Base-by-base conservation (phyloP, 2,797 vertebrate species). In the Pampus argenteus region DNA sequence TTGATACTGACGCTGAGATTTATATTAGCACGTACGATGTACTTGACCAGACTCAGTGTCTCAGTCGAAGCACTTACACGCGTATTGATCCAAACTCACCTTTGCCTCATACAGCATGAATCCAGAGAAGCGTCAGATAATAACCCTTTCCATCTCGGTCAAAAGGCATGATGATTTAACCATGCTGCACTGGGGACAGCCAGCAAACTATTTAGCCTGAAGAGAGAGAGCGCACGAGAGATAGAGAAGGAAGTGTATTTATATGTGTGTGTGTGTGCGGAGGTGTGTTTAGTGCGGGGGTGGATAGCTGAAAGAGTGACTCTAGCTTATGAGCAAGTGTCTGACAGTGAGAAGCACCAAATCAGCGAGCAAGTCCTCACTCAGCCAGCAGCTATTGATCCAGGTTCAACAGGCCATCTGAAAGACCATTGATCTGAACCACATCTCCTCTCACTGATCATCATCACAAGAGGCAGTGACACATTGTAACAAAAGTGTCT, bases 71-170 rank as follows among this genome's bases (percentile, higher is more conserved):
- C 77, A 81, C 83, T 79, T 73, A 78, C 72, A 81, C 71, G 31
- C 28, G 60, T 89, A 90, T 91, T 71, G 85, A 91, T 87, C 76
- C 72, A 38, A 75, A 79, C 63, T 54, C 79, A 86, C 83, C 82
- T 83, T 66, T 74, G 74, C 76, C 81, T 81, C 75, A 61, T 64
- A 64, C 74, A 71, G 84, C 73, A 65, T 66, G 79, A 82, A 79
- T 82, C 74, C 71, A 81, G 76, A 79, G 58, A 65, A 66, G 84
- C 64, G 58, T 86, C 82, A 86, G 79, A 91, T 90, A 92, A 93
- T 89, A 86, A 90, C 81, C 80, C 85, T 74, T 86, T 91, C 89
- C 79, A 88, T 92, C 91, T 93, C 78, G 88, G 89, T 93, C 90
- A 88, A 76, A 87, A 88, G 49, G 31, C 82, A 81, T 83, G 84